Percentiles rank a stretch among this genome's conserved stretches.
phyloP scores from a whole-genome alignment of 2,113 vertebrate genomes.

The Nothocercus nigrocapillus region DNA sequence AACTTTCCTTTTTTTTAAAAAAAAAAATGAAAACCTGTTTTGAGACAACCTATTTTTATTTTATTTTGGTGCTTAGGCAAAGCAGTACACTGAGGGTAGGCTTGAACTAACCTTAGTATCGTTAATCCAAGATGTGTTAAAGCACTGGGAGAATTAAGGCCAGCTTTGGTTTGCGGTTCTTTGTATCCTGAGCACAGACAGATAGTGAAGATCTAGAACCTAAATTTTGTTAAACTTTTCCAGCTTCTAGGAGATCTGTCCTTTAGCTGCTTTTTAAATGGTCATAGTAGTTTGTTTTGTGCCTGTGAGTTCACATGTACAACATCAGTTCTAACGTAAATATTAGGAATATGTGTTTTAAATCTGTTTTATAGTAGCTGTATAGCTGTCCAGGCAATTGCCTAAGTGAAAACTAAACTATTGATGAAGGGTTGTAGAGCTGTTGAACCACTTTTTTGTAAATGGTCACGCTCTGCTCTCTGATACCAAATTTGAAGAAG shows the following conservation, averaged over 20 bases:
- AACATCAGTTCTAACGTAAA: not conserved
- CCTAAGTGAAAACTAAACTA: not conserved
- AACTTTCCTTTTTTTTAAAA: not conserved
- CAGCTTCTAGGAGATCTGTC: not conserved
- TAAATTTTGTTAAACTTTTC: not conserved
- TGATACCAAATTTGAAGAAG: not conserved
- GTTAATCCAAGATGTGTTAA: not conserved
- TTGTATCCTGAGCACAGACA: not conserved
- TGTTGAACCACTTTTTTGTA: not conserved
- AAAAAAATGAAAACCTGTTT: constrained; percentile 39
- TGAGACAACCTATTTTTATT: not conserved
- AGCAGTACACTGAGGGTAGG: not conserved
- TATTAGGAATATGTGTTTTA: not conserved
- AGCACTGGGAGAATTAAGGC: not conserved
- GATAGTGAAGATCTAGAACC: not conserved
- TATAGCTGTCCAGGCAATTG: not conserved
- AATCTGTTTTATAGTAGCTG: not conserved
- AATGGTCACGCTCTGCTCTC: not conserved
- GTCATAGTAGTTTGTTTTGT: not conserved
- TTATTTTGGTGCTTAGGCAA: not conserved
- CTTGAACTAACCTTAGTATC: not conserved
- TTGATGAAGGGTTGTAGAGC: not conserved
- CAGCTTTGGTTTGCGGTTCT: not conserved
- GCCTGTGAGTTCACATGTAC: not conserved
- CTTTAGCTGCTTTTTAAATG: not conserved